A percentile compares a stretch with the other conserved stretches of the same genome.
These are phyloP conservation scores for Morone saxatilis DNA, from an alignment of 2,113 vertebrate genomes.

Conservation along the genomic window DNA sequence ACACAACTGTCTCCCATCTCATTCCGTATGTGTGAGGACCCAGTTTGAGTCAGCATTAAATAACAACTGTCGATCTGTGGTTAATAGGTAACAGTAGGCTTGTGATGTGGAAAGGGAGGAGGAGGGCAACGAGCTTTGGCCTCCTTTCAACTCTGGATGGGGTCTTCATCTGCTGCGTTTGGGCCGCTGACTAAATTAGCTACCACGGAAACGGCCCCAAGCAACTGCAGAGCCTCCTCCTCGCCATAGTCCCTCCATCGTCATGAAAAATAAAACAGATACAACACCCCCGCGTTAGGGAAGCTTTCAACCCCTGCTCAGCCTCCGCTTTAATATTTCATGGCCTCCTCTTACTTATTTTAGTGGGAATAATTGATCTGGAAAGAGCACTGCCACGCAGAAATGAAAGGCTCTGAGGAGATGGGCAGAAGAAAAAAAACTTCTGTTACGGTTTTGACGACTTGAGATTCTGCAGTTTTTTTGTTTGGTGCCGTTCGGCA, in stretches of 20 bases:
- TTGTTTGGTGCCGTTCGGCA: constrained; percentile 6
- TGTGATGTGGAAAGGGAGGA: constrained; percentile 7
- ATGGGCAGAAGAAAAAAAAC: constrained; percentile 9
- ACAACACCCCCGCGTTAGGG: constrained; percentile 77
- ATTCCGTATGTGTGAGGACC: constrained; percentile 10
- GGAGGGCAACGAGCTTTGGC: constrained; percentile 11
- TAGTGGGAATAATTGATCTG: constrained; percentile 83
- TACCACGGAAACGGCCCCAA: constrained; percentile 61
- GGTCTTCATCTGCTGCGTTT: constrained; percentile 41
- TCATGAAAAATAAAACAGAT: constrained; percentile 84
- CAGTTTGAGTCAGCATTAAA: constrained; percentile 36
- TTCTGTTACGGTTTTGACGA: constrained; percentile 33
- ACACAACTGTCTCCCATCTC: constrained; percentile 27
- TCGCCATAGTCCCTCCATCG: constrained; percentile 57
- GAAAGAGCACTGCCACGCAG: constrained; percentile 71
- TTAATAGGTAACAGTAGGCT: constrained; percentile 8
- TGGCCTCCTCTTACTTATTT: constrained; percentile 80
- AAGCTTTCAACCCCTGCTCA: constrained; percentile 81
- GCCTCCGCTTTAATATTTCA: constrained; percentile 81
- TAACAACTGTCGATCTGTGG: constrained; percentile 12
- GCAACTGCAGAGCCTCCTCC: constrained; percentile 52
- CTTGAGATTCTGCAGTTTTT: constrained; percentile 21
- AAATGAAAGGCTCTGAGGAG: constrained; percentile 56
- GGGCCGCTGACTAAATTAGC: constrained; percentile 63
- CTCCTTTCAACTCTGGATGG: constrained; percentile 34